These are phyloP conservation scores for Cephus pygmeus DNA, from an alignment of 2,888 invertebrate species.

Conservation along the genomic window DNA sequence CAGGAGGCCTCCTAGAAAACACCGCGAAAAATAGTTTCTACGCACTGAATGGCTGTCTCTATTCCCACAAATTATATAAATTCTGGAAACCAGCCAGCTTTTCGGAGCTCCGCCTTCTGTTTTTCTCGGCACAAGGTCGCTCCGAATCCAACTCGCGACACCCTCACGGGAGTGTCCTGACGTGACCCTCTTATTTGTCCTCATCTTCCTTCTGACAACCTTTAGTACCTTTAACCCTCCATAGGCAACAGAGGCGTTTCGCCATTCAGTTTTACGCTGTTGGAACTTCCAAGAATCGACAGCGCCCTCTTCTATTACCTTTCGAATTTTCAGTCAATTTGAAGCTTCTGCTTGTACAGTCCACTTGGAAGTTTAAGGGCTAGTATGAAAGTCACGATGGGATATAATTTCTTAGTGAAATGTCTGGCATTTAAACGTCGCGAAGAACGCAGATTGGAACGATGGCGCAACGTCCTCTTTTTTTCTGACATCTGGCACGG, in stretches of 20 bases:
- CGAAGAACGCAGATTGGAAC: background rate
- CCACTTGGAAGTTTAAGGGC: background rate
- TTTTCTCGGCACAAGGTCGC: conserved; percentile 6
- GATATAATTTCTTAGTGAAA: background rate
- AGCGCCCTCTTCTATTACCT: background rate
- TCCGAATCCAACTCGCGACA: background rate
- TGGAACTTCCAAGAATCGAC: background rate
- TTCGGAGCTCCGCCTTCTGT: conserved; percentile 2
- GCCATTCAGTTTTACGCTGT: background rate
- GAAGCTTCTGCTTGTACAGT: background rate
- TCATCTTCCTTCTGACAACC: background rate
- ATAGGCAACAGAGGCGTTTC: background rate
- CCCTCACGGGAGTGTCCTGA: conserved; percentile 25
- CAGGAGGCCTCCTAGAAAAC: background rate
- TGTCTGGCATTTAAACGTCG: background rate
- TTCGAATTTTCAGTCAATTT: background rate
- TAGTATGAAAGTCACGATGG: background rate
- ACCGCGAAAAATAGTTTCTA: conserved; percentile 4
- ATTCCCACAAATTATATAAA: conserved; percentile 29
- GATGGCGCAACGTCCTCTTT: background rate
- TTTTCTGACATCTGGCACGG: background rate
- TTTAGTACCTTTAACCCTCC: background rate
- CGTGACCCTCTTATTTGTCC: conserved; percentile 16
- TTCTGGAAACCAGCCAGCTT: conserved; percentile 32
- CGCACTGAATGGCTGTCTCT: conserved; percentile 10